Evolutionary conservation across 2,888 invertebrate species (phyloP).

Genomic region (Drosophila kokeensis): DNA sequence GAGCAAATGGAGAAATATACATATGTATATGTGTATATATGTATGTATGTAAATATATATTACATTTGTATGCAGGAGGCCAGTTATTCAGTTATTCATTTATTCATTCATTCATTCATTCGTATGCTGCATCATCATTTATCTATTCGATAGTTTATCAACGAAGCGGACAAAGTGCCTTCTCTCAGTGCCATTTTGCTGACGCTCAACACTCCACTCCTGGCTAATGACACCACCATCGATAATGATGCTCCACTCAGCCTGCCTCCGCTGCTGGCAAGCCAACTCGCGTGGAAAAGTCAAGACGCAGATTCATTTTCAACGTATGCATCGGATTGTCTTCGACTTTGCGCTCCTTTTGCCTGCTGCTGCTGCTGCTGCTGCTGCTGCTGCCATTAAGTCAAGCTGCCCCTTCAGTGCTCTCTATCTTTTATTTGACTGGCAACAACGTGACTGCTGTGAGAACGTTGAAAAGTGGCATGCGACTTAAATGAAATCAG

Average conservation of each 20-base stretch:
- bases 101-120: constrained; percentile 43
- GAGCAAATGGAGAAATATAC: neutral
- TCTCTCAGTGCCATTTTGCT: constrained; percentile 4
- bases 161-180: constrained; percentile 31
- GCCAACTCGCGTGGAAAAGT: constrained; percentile 69
- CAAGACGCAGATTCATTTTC: constrained; percentile 62
- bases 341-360: neutral
- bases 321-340: constrained; percentile 64
- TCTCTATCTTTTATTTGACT: constrained; percentile 2
- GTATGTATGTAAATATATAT: neutral
- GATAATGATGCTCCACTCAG: constrained; percentile 65
- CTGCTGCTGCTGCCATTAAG: neutral
- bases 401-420: neutral
- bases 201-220: constrained; percentile 42
- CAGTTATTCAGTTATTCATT: constrained; percentile 40
- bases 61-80: constrained; percentile 44
- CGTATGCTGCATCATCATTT: constrained; percentile 38
- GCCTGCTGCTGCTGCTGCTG: neutral
- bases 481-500: constrained; percentile 58
- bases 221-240: constrained; percentile 73
- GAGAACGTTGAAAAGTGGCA: constrained; percentile 55
- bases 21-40: neutral
- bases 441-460: constrained; percentile 43
- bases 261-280: constrained; percentile 17
- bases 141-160: constrained; percentile 49